Evolutionary conservation across 2,797 vertebrate species (phyloP).

Genomic region (Dallia pectoralis): DNA sequence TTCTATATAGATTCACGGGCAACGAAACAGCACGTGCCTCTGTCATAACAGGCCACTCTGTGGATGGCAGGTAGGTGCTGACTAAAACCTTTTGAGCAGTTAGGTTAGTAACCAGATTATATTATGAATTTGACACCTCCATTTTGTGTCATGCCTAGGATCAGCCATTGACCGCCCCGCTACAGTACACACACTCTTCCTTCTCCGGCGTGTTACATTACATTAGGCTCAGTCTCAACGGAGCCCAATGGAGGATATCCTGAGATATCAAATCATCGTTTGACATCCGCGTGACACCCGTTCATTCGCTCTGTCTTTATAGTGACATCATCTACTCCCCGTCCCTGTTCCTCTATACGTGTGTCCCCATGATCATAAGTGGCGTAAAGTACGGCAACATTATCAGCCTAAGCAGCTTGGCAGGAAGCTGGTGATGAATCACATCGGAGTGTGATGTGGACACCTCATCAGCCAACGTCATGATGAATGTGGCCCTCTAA

Average conservation of each 20-base stretch:
- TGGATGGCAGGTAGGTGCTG: constrained; percentile 64
- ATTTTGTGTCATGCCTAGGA: too few relatives aligned
- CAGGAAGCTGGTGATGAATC: constrained; percentile 65
- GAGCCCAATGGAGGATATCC: neutral
- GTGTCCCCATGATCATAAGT: constrained; percentile 38
- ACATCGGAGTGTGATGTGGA: constrained; percentile 39
- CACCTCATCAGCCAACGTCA: constrained; percentile 55
- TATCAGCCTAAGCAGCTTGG: constrained; percentile 49
- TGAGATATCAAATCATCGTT: constrained; percentile 16
- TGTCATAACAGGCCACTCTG: constrained; percentile 69
- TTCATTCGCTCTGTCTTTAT: constrained; percentile 14
- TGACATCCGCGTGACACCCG: constrained; percentile 23
- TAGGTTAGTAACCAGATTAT: constrained; percentile 40
- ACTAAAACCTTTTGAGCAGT: constrained; percentile 56
- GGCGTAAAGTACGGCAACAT: constrained; percentile 39
- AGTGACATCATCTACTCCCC: constrained; percentile 15
- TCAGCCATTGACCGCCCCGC: too few relatives aligned
- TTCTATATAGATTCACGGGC: constrained; percentile 67
- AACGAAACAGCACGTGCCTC: constrained; percentile 7
- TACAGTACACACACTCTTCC: neutral
- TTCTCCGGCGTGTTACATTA: neutral
- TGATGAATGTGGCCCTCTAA: constrained; percentile 53
- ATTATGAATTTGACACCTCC: too few relatives aligned
- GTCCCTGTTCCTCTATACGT: neutral
- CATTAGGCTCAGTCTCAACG: neutral